Conservation (phyloP, 2,888 invertebrate genomes). For the Drosophila acutilabella region DNA sequence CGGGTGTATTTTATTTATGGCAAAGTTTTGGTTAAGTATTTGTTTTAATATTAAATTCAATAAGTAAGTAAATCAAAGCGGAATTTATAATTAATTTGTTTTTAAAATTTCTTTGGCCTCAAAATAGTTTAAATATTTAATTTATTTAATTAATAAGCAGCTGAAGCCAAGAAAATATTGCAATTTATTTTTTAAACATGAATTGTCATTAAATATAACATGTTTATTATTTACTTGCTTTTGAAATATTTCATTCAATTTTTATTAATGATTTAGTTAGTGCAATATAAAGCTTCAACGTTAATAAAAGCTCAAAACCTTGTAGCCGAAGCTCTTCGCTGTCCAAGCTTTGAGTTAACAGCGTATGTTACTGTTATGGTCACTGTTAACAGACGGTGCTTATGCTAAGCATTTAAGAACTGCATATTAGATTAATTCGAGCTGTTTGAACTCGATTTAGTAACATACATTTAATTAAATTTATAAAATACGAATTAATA, state of each 20-base stretch:
- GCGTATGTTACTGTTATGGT: constrained; percentile 1
- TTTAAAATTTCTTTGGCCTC: too few species aligned
- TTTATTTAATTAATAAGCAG: too few species aligned
- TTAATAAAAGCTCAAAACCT: not conserved
- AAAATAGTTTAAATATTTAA: too few species aligned
- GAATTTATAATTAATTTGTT: too few species aligned
- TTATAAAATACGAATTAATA: not conserved
- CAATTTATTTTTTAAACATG: too few species aligned
- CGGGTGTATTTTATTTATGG: constrained; percentile 10
- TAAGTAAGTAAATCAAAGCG: too few species aligned
- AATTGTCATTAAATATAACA: too few species aligned
- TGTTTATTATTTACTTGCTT: too few species aligned
- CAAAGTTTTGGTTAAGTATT: constrained; percentile 1
- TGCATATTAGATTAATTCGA: not conserved
- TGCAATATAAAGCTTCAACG: not conserved
- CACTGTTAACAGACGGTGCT: constrained; percentile 24
- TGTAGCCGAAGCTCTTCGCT: constrained; percentile 8
- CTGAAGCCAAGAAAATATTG: too few species aligned
- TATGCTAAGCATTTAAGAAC: not conserved
- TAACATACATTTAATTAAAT: too few species aligned
- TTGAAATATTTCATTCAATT: not conserved
- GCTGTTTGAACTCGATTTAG: too few species aligned
- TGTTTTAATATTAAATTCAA: too few species aligned
- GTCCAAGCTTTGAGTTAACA: constrained; percentile 37
- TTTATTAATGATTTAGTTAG: not conserved